Evolutionary conservation across 2,113 vertebrate genomes (phyloP), one percentile per base, ranked within the genome.

Genomic region (Gnathonemus longibarbis): DNA sequence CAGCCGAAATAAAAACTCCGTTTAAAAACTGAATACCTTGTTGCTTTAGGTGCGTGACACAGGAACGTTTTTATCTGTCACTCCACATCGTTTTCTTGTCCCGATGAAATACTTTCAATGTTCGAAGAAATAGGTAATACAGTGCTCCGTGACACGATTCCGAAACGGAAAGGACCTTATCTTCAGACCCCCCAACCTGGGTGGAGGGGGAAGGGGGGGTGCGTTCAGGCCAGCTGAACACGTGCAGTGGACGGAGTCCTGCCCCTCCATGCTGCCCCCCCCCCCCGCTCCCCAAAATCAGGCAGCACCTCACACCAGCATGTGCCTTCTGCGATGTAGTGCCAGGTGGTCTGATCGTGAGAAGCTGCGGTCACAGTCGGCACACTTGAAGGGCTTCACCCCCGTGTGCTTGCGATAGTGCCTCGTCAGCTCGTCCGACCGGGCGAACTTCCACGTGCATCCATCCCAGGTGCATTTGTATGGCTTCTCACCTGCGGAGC

Each of bases 381-480:
- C 97, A 46, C 98, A 99, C 96, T 99, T 99, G 96, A 99, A 99
- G 92, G 98, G 98, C 94, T 99, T 99, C 94, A 99, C 98, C 90
- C 98, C 98, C 0, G 98, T 99, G 96, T 99, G 98, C 95, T 99
- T 99, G 93, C 98, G 97, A 96, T 98, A 99, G 95, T 99, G 98
- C 96, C 98, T 96, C 2, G 98, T 99, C 95, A 99, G 97, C 97
- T 99, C 98, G 58, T 99, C 98, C 0, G 98, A 99, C 89, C 98
- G 98, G 91, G 98, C 98, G 31, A 99, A 99, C 96, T 99, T 99
- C 98, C 98, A 99, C 93, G 98, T 98, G 95, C 98, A 99, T 93
- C 98, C 98, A 93, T 99, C 98, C 98, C 98, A 99, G 91, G 98
- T 99, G 95, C 98, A 99, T 92, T 99, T 99, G 95, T 99, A 99